Percentiles rank a stretch among this genome's conserved stretches.
Conservation (phyloP, 2,797 vertebrate species). For the Distichodus sexfasciatus region DNA sequence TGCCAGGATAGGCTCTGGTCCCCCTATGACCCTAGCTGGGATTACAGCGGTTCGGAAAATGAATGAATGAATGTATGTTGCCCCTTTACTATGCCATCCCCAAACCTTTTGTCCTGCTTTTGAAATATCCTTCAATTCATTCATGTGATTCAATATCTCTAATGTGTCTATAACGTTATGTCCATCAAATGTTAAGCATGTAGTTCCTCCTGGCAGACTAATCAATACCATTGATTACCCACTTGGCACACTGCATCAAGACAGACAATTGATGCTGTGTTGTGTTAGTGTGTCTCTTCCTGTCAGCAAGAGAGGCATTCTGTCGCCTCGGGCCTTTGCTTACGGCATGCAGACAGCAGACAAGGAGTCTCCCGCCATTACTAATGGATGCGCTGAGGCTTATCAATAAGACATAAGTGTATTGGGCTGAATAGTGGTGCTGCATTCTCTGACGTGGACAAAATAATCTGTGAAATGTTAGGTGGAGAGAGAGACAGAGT, state of each 20-base stretch:
- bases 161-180: slow-evolving; percentile 7
- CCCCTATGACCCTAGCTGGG: too few relatives aligned
- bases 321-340: not conserved
- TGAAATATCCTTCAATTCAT: not conserved
- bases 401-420: slow-evolving; percentile 11
- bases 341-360: not conserved
- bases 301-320: not conserved
- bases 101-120: not conserved
- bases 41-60: too few relatives aligned
- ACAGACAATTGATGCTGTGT: not conserved
- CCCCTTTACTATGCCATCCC: too few relatives aligned
- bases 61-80: too few relatives aligned
- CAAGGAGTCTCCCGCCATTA: slow-evolving; percentile 1
- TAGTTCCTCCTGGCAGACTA: slow-evolving; percentile 9
- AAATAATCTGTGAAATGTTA: not conserved
- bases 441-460: not conserved
- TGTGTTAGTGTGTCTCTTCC: slow-evolving; percentile 11
- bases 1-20: too few relatives aligned
- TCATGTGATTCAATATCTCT: not conserved
- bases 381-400: slow-evolving; percentile 12
- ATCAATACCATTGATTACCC: slow-evolving; percentile 31
- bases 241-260: slow-evolving; percentile 22
- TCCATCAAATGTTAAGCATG: slow-evolving; percentile 2
- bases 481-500: not conserved
- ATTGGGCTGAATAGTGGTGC: not conserved